Conservation (phyloP, 2,888 invertebrate genomes). For the Elmis aenea region DNA sequence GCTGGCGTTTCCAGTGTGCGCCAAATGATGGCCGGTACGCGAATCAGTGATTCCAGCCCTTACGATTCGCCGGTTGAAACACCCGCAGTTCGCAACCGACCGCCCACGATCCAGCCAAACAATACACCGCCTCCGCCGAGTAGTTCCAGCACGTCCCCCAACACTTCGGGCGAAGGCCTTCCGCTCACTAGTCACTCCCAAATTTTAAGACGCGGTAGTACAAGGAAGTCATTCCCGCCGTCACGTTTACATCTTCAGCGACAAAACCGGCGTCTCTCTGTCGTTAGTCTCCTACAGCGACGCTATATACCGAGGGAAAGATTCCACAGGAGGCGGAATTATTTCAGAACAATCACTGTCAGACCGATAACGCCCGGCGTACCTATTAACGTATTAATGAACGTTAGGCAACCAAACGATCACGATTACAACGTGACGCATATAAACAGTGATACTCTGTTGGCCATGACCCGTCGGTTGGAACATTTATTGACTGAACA, state of each 20-base stretch:
- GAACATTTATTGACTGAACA: constrained; percentile 28
- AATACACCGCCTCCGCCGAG: background rate
- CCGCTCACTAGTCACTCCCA: background rate
- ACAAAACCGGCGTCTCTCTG: constrained; percentile 31
- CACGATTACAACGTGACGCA: constrained; percentile 8
- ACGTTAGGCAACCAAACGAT: background rate
- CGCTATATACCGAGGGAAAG: constrained; percentile 28
- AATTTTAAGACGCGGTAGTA: constrained; percentile 9
- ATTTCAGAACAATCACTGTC: constrained; percentile 22
- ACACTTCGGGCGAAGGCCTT: background rate
- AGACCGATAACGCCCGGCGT: constrained; percentile 8
- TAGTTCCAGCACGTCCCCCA: background rate
- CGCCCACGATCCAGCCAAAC: too few relatives aligned
- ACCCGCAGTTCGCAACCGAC: constrained; percentile 9
- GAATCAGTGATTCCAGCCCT: constrained; percentile 43
- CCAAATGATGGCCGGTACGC: constrained; percentile 47
- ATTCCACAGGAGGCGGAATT: constrained; percentile 21
- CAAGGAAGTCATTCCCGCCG: constrained; percentile 39
- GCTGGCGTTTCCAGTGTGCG: constrained; percentile 40
- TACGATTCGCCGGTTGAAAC: constrained; percentile 35
- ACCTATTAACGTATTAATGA: background rate
- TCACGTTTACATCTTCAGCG: constrained; percentile 35
- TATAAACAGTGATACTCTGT: constrained; percentile 22
- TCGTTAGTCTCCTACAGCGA: constrained; percentile 34
- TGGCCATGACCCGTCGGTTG: constrained; percentile 23